Percentiles rank a stretch among this genome's conserved stretches.
Conservation (phyloP, 2,888 invertebrate species). For the Drosophila dives region DNA sequence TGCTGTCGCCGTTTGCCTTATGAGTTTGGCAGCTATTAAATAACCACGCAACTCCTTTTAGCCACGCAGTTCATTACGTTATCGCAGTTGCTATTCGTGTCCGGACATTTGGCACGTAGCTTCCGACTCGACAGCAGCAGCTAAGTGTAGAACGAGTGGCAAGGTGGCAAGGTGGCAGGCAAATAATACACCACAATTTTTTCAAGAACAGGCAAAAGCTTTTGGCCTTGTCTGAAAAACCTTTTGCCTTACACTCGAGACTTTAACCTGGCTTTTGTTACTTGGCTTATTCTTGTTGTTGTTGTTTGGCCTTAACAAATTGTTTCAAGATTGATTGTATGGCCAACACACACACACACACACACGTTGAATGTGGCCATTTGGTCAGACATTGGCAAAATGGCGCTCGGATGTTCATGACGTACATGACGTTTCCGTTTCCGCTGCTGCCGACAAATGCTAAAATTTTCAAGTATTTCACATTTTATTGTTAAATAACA, state of each 20-base stretch:
- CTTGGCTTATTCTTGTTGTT: constrained; percentile 17
- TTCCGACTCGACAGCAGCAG: constrained; percentile 71
- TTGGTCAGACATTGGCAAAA: constrained; percentile 59
- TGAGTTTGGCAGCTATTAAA: constrained; percentile 46
- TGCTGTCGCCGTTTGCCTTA: constrained; percentile 47
- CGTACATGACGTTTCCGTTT: constrained; percentile 79
- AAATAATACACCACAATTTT: constrained; percentile 32
- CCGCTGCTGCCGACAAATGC: constrained; percentile 44
- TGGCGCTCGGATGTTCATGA: constrained; percentile 76
- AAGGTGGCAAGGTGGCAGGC: constrained; percentile 16
- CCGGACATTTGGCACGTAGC: constrained; percentile 77
- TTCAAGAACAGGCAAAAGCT: constrained; percentile 52
- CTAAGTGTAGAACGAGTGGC: not conserved
- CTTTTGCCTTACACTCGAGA: constrained; percentile 55
- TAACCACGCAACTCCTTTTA: constrained; percentile 2
- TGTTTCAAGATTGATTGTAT: constrained; percentile 80
- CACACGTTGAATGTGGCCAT: constrained; percentile 15
- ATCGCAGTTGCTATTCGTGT: constrained; percentile 77
- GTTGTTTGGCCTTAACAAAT: constrained; percentile 59
- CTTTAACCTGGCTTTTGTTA: constrained; percentile 21
- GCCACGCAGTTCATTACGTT: constrained; percentile 73
- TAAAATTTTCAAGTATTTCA: constrained; percentile 60
- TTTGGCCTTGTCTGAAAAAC: constrained; percentile 40
- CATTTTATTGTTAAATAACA: constrained; percentile 62
- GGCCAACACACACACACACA: constrained; percentile 40